phyloP scores from a whole-genome alignment of 2,888 invertebrate species.

The Watsonalla cultraria region DNA sequence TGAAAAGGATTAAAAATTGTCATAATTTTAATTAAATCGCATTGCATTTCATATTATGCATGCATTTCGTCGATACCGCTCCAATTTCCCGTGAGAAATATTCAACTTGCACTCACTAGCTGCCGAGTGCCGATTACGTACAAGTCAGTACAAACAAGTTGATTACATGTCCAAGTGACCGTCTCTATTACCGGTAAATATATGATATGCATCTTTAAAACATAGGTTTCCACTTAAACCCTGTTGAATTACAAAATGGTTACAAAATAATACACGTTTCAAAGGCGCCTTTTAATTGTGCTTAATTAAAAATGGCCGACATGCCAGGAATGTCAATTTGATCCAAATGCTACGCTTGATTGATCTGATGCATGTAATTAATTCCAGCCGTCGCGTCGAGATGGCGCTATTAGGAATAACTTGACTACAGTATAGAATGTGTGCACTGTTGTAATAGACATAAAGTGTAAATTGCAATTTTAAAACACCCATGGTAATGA shows the following conservation, averaged over 20 bases:
- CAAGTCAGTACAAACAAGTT: background rate
- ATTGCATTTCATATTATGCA: constrained; percentile 21
- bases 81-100: constrained; percentile 34
- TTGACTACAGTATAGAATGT: background rate
- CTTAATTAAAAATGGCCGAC: constrained; percentile 39
- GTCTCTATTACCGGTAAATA: constrained; percentile 1
- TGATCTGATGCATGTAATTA: constrained; percentile 35
- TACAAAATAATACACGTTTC: constrained; percentile 29
- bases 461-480: background rate
- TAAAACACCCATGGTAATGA: background rate
- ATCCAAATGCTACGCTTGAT: constrained; percentile 29
- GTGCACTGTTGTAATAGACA: background rate
- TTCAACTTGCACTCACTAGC: background rate
- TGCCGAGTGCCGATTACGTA: background rate
- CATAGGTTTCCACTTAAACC: background rate
- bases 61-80: constrained; percentile 22
- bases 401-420: constrained; percentile 21
- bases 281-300: constrained; percentile 56
- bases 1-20: background rate
- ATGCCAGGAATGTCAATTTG: constrained; percentile 39
- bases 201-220: constrained; percentile 1
- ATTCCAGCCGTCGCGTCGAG: constrained; percentile 33
- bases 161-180: background rate
- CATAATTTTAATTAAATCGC: constrained; percentile 9
- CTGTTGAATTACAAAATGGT: background rate